A percentile compares a stretch with the other conserved stretches of the same genome.
Evolutionary conservation across 2,797 vertebrate genomes (phyloP).

Genomic region (Hemibagrus guttatus): DNA sequence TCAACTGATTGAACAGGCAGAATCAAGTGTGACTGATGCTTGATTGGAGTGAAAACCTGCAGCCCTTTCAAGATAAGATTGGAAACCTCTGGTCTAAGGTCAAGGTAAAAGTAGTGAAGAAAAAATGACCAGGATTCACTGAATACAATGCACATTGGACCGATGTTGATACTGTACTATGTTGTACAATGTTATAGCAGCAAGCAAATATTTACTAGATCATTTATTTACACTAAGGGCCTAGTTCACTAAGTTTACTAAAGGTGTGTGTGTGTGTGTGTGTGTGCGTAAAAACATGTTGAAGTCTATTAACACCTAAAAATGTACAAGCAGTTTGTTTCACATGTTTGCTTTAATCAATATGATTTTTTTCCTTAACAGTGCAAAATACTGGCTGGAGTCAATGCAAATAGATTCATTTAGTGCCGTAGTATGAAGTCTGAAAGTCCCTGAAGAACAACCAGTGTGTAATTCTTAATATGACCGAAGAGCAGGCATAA

Average conservation of each 20-base stretch:
- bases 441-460: neutral
- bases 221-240: neutral
- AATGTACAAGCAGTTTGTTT: neutral
- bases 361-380: neutral
- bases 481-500: neutral
- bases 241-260: neutral
- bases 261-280: neutral
- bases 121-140: neutral
- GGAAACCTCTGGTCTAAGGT: neutral
- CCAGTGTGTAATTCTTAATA: neutral
- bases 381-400: neutral
- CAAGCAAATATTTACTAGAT: neutral
- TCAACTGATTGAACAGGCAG: too few species aligned
- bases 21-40: too few species aligned
- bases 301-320: neutral
- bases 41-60: too few species aligned
- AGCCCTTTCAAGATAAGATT: too few species aligned
- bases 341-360: neutral
- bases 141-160: neutral
- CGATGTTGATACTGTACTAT: neutral
- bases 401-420: neutral
- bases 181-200: neutral
- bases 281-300: neutral
- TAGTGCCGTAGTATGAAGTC: neutral
- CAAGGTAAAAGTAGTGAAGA: too few species aligned